phyloP scores from a whole-genome alignment of 2,888 invertebrate genomes.

The Phrixothrix hirtus region DNA sequence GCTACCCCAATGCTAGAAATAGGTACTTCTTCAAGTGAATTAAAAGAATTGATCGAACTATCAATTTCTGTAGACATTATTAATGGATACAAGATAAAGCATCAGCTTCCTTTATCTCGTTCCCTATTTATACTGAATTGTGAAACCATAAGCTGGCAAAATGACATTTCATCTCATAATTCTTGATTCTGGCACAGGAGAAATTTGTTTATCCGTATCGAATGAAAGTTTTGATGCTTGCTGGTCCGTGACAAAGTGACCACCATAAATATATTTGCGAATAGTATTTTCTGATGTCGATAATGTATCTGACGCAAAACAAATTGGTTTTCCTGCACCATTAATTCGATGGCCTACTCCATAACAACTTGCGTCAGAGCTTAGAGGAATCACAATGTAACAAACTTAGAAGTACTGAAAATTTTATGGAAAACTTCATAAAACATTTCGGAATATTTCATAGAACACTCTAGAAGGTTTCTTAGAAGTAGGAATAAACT shows the following conservation, averaged over 20 bases:
- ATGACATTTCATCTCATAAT: not conserved
- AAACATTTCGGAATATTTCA: too few relatives aligned
- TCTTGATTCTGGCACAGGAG: not conserved
- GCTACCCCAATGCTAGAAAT: not conserved
- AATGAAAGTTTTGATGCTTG: conserved; percentile 4
- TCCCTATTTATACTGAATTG: not conserved
- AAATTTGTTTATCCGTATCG: too few relatives aligned
- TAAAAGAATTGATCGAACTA: not conserved
- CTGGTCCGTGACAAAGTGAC: conserved; percentile 33
- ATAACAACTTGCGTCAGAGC: conserved; percentile 39
- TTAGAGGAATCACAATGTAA: conserved; percentile 31
- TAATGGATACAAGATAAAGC: not conserved
- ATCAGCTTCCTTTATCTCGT: not conserved
- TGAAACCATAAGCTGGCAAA: not conserved
- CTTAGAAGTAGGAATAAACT: too few relatives aligned
- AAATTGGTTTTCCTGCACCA: conserved; percentile 39
- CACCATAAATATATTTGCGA: conserved; percentile 43
- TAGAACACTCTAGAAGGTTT: too few relatives aligned
- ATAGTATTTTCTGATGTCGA: conserved; percentile 44
- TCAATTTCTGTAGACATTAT: not conserved
- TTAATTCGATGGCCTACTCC: conserved; percentile 43
- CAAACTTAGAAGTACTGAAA: too few relatives aligned
- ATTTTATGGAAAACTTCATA: too few relatives aligned
- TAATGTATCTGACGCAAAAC: conserved; percentile 42
- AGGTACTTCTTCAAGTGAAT: not conserved